Percentiles rank a stretch among this genome's conserved stretches.
These are phyloP conservation scores for Smittia sp. DNA, from an alignment of 2,888 invertebrate species.

Conservation along the genomic window DNA sequence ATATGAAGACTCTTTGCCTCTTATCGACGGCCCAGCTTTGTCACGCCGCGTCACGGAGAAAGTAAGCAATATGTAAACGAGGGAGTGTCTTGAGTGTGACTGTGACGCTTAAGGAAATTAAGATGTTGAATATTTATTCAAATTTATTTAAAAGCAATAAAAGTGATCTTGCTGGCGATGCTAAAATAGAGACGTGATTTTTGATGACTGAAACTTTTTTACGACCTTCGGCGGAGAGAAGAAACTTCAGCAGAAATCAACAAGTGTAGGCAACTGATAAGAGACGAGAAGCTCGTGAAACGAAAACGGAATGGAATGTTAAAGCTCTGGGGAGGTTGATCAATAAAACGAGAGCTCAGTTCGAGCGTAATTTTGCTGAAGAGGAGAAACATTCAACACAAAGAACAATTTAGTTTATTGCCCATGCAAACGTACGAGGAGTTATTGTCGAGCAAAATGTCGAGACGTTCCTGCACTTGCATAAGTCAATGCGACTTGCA, in stretches of 20 bases:
- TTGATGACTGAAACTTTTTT: too few relatives aligned
- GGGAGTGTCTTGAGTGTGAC: not conserved
- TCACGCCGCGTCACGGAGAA: not conserved
- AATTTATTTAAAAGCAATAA: conserved; percentile 26
- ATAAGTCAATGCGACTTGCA: conserved; percentile 20
- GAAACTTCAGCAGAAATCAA: too few relatives aligned
- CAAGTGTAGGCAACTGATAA: too few relatives aligned
- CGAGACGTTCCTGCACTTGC: conserved; percentile 6
- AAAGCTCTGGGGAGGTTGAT: too few relatives aligned
- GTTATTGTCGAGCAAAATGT: not conserved
- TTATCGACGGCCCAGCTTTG: too few relatives aligned
- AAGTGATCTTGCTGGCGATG: not conserved
- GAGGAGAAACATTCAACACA: too few relatives aligned
- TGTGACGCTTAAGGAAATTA: conserved; percentile 24
- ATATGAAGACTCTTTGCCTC: not conserved
- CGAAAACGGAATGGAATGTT: not conserved
- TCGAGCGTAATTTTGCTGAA: too few relatives aligned
- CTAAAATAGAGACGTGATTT: too few relatives aligned
- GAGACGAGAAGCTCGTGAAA: too few relatives aligned
- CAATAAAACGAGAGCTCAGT: too few relatives aligned
- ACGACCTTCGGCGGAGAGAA: too few relatives aligned
- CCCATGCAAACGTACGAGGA: not conserved
- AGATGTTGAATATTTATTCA: conserved; percentile 35
- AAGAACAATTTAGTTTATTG: too few relatives aligned
- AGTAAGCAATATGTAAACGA: not conserved